A percentile compares a stretch with the other conserved stretches of the same genome.
Conservation (phyloP, 2,113 vertebrate species). For the Rhabdomys dilectus region DNA sequence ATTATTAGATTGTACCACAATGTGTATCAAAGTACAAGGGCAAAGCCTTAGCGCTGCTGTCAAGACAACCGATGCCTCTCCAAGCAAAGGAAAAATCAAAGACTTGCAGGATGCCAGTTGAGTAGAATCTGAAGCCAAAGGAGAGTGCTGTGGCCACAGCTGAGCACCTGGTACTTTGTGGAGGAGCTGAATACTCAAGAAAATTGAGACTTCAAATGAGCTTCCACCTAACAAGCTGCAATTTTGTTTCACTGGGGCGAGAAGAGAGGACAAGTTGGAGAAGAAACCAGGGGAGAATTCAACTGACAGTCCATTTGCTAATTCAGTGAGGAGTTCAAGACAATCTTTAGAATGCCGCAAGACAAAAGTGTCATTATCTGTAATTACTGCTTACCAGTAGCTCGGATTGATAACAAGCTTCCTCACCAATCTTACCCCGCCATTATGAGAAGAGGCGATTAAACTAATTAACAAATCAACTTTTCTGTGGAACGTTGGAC, state of each 20-base stretch:
- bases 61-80: conserved; percentile 90
- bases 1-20: conserved; percentile 85
- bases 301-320: conserved; percentile 88
- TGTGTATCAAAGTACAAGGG: conserved; percentile 86
- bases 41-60: conserved; percentile 88
- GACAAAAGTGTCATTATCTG: conserved; percentile 97
- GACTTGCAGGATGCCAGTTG: conserved; percentile 91
- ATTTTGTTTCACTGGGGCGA: conserved; percentile 92
- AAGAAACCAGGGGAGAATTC: conserved; percentile 91
- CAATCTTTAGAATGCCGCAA: conserved; percentile 93
- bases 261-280: conserved; percentile 76
- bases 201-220: conserved; percentile 98
- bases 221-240: conserved; percentile 91
- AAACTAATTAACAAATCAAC: conserved; percentile 89
- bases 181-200: conserved; percentile 90
- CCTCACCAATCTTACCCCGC: conserved; percentile 90
- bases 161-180: conserved; percentile 92
- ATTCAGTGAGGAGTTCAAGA: conserved; percentile 94
- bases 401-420: conserved; percentile 87
- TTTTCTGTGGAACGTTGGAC: conserved; percentile 82
- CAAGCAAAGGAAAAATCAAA: conserved; percentile 91
- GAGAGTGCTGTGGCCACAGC: conserved; percentile 82
- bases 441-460: conserved; percentile 90
- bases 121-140: conserved; percentile 86
- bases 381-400: conserved; percentile 95